phyloP scores from a whole-genome alignment of 2,888 invertebrate genomes.

The Orthosia gothica region DNA sequence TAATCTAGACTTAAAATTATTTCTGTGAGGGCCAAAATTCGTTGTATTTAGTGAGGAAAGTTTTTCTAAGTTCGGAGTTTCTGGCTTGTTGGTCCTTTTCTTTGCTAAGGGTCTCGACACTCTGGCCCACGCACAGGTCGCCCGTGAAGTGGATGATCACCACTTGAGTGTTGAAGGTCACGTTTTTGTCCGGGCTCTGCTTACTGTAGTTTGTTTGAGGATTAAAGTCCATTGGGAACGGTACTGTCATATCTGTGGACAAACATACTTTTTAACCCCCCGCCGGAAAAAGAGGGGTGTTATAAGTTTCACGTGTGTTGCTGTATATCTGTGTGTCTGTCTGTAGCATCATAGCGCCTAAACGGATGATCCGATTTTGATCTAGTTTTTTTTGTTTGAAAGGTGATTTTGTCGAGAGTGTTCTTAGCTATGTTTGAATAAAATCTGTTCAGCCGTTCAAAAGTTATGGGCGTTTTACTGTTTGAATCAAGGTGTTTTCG shows the following conservation, averaged over 20 bases:
- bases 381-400: too few species aligned
- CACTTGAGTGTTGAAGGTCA: conserved; percentile 91
- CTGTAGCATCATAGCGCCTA: too few species aligned
- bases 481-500: too few species aligned
- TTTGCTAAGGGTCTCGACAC: conserved; percentile 92
- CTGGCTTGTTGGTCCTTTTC: conserved; percentile 93
- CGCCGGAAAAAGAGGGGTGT: too few species aligned
- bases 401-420: too few species aligned
- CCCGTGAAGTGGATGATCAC: conserved; percentile 93
- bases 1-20: conserved; percentile 77
- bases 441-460: too few species aligned
- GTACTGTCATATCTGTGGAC: conserved; percentile 75
- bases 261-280: conserved; percentile 3
- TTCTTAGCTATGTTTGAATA: too few species aligned
- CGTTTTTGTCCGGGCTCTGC: conserved; percentile 86
- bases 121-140: conserved; percentile 89
- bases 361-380: too few species aligned
- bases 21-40: conserved; percentile 89
- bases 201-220: conserved; percentile 81
- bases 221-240: conserved; percentile 83
- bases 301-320: too few species aligned
- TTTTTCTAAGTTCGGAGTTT: conserved; percentile 92
- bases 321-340: too few species aligned
- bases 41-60: conserved; percentile 88
- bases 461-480: too few species aligned